Evolutionary conservation across 1,140 invertebrate genomes (phyloP).

Genomic region (Macrotrachela quadricornifera): DNA sequence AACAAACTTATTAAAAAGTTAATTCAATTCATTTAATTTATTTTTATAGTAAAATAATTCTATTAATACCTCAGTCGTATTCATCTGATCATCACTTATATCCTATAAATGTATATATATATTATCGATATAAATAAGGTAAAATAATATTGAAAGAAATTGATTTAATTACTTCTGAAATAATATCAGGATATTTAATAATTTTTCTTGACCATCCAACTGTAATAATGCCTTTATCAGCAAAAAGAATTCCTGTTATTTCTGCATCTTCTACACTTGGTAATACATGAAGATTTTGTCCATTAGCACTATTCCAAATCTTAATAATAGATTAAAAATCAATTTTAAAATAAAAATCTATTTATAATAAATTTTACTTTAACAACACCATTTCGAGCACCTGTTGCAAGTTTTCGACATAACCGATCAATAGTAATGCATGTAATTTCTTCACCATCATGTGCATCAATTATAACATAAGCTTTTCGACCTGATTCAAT

Average conservation of each 20-base stretch:
- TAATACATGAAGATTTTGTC: constrained; percentile 26
- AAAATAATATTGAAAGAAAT: neutral
- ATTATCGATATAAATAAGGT: too few relatives aligned
- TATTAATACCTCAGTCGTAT: too few relatives aligned
- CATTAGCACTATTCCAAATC: constrained; percentile 31
- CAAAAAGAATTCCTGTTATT: constrained; percentile 22
- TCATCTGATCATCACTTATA: too few relatives aligned
- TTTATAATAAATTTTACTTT: constrained; percentile 25
- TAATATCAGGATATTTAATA: constrained; percentile 21
- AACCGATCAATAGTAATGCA: constrained; percentile 23
- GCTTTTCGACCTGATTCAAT: constrained; percentile 24
- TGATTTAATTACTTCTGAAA: constrained; percentile 20
- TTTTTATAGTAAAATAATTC: too few relatives aligned
- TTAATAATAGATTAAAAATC: constrained; percentile 10
- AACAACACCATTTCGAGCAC: constrained; percentile 28
- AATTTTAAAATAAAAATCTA: too few relatives aligned
- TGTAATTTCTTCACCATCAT: constrained; percentile 28
- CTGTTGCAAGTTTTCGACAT: constrained; percentile 21
- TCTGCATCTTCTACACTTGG: constrained; percentile 23
- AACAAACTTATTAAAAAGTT: neutral
- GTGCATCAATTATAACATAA: constrained; percentile 26
- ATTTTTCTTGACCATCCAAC: constrained; percentile 27
- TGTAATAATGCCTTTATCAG: constrained; percentile 21
- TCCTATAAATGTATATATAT: too few relatives aligned
- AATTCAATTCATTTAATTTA: neutral